A percentile compares a stretch with the other conserved stretches of the same genome.
Conservation (phyloP, 1,140 invertebrate species). For the Mactra quadrangularis region DNA sequence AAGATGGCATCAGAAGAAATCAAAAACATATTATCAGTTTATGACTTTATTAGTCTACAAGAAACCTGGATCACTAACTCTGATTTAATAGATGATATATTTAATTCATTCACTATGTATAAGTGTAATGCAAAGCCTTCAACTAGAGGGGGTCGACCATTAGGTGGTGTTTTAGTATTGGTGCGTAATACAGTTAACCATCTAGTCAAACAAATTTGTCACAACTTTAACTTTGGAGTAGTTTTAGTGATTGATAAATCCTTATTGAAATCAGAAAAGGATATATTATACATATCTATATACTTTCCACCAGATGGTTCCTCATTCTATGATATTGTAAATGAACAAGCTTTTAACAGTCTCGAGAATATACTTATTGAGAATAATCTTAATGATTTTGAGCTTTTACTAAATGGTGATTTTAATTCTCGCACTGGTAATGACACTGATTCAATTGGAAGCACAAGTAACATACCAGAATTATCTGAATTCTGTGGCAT, state of each 20-base stretch:
- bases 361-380: not conserved
- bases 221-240: slow-evolving; percentile 29
- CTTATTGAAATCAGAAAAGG: slow-evolving; percentile 1
- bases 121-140: slow-evolving; percentile 24
- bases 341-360: not conserved
- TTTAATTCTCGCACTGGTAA: slow-evolving; percentile 11
- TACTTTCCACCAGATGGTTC: slow-evolving; percentile 24
- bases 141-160: slow-evolving; percentile 14
- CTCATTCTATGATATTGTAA: slow-evolving; percentile 13
- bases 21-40: not conserved
- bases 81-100: not conserved
- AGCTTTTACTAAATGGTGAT: slow-evolving; percentile 15
- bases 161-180: slow-evolving; percentile 23
- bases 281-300: slow-evolving; percentile 29
- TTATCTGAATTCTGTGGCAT: not conserved
- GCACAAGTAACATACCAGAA: not conserved
- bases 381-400: not conserved
- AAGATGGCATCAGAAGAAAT: not conserved
- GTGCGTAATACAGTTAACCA: not conserved
- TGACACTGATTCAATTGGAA: not conserved
- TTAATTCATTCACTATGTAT: slow-evolving; percentile 4
- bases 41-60: slow-evolving; percentile 22
- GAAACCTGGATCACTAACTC: slow-evolving; percentile 18
- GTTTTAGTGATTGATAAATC: slow-evolving; percentile 22
- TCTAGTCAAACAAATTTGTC: slow-evolving; percentile 12